Evolutionary conservation across 2,113 vertebrate species (phyloP), one percentile per base, ranked within the genome.

Genomic region (Oncorhynchus nerka): DNA sequence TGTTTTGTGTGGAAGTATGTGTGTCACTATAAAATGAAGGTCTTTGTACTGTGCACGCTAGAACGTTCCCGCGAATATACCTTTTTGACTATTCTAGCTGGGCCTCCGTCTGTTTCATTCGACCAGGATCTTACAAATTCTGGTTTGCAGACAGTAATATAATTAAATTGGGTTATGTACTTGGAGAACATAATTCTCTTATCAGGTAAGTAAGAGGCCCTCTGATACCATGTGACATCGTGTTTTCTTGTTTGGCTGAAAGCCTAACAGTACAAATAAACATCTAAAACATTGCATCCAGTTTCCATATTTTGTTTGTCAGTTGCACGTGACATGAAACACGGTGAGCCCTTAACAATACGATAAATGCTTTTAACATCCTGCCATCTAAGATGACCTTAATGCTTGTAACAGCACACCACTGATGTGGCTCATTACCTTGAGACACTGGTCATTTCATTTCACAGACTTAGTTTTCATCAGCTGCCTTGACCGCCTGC

Each of bases 391-490:
- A 91, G 84, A 89, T 87, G 80, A 90, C 89, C 85, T 84, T 88
- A 84, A 85, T 89, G 92, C 90, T 76, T 87, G 90, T 92, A 86
- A 87, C 87, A 82, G 82, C 86, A 76, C 30, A 71, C 83, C 66
- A 81, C 75, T 51, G 83, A 88, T 85, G 80, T 84, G 84, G 89
- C 87, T 92, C 90, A 91, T 94, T 92, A 88, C 88, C 89, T 90
- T 85, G 80, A 85, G 87, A 90, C 85, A 88, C 88, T 89, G 91
- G 90, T 92, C 91, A 92, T 91, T 93, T 89, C 87, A 92, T 93
- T 93, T 92, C 91, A 91, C 91, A 89, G 88, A 77, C 83, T 77
- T 91, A 90, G 87, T 92, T 93, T 94, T 93, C 93, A 93, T 93
- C 91, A 92, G 89, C 89, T 85, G 82, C 84, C 79, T 82, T 76